Evolutionary conservation across 2,888 invertebrate species (phyloP), one percentile per base, ranked within the genome.

Genomic region (Zhengitettix transpicula): DNA sequence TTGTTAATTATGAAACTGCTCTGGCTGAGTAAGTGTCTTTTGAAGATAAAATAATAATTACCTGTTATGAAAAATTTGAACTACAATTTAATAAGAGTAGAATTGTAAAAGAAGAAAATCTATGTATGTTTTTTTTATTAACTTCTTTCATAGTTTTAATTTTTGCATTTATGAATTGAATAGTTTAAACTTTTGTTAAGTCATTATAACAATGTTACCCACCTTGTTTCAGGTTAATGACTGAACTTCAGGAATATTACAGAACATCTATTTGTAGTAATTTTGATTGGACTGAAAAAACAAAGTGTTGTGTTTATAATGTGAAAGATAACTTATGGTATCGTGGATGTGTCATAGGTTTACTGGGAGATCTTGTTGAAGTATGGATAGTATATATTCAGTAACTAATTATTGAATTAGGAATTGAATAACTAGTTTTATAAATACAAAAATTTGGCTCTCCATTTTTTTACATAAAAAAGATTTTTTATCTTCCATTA

Each of bases 241-340:
- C 71, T n/a, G 72, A 75, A 10, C 76, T 85, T 64, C 82, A 85
- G 67, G 70, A 72, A 40, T 74, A 75, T 66, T 83, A 80, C 65
- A 65, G 69, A 0, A 72, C 70, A 17, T 47, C 61, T 52, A 62
- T 61, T 42, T 53, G 12, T 63, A 41, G 40, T 42, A 60, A 60
- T 40, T 61, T 5, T 51, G 67, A 70, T 0, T 85, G 83, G 82
- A 67, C 72, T n/a, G 70, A 75, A 0, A 76, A 76, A 1, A 77
- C 79, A 15, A 66, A 71, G 62, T 82, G 80, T 67, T 78, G 76
- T 16, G 78, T 77, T 0, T 70, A 70, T 54, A 71, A 72, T 60
- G 63, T 67, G 0, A 73, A 74, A 14, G 78, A 79, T 14, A 76
- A 78, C 51, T 74, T 76, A 42, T 90, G 85, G 81, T 83, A 81